Percentiles rank a stretch among this genome's conserved stretches.
These are phyloP conservation scores for Solen grandis DNA, from an alignment of 1,140 invertebrate genomes.

Conservation along the genomic window DNA sequence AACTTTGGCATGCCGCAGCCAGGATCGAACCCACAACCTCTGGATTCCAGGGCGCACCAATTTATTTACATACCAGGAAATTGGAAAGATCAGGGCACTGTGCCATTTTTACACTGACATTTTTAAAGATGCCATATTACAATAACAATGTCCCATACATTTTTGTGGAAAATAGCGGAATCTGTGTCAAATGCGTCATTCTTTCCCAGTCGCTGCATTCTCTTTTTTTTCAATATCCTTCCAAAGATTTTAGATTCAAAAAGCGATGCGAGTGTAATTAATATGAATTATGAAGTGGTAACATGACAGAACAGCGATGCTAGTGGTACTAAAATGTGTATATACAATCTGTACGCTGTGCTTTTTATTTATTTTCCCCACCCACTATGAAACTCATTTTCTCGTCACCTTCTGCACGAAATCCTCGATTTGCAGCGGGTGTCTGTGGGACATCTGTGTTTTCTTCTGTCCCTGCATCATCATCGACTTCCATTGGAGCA, in stretches of 20 bases:
- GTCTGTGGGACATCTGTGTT: slow-evolving; percentile 13
- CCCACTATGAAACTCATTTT: not conserved
- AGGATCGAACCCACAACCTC: too few relatives aligned
- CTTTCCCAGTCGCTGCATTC: not conserved
- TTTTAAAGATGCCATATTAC: too few relatives aligned
- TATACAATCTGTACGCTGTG: not conserved
- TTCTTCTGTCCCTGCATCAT: not conserved
- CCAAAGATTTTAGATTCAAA: not conserved
- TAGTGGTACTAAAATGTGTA: not conserved
- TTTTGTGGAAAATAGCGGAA: too few relatives aligned
- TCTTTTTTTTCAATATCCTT: not conserved
- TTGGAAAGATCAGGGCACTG: too few relatives aligned
- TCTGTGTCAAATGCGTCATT: not conserved
- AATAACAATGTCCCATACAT: too few relatives aligned
- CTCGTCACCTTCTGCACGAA: slow-evolving; percentile 24
- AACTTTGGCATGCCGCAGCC: too few relatives aligned
- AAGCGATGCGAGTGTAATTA: not conserved
- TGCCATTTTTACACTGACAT: too few relatives aligned
- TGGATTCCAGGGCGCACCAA: too few relatives aligned
- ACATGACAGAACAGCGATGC: not conserved
- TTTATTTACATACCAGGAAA: too few relatives aligned
- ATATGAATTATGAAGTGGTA: not conserved
- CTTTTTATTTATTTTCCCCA: not conserved
- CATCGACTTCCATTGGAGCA: slow-evolving; percentile 38
- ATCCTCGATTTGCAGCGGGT: slow-evolving; percentile 30